Evolutionary conservation across 53 echinoderm and acorn worm genomes (phyloP).

Genomic region (Zoroaster sp.): DNA sequence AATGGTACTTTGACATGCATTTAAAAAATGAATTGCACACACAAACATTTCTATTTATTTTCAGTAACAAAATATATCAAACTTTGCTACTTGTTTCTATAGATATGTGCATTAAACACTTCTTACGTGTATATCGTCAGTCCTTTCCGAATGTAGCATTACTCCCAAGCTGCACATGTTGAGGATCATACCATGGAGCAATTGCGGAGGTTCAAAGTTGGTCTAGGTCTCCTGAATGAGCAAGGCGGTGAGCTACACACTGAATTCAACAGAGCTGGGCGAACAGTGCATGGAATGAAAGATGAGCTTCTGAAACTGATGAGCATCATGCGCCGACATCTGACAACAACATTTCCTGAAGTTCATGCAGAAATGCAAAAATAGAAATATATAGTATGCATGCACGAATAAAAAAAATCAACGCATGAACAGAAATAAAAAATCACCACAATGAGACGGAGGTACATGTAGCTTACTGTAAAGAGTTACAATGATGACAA

Average conservation of each 20-base stretch:
- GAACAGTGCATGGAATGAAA: constrained; percentile 17
- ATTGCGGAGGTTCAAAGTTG: constrained; percentile 5
- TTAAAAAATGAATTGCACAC: no score
- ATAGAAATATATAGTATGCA: neutral
- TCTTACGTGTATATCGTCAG: neutral
- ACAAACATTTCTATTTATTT: no score
- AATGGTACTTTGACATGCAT: no score
- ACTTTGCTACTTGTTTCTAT: neutral
- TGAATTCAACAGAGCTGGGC: constrained; percentile 29
- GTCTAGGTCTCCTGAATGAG: constrained; percentile 42
- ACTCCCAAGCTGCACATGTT: constrained; percentile 54
- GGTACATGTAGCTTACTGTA: no score
- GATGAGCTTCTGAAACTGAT: constrained; percentile 3
- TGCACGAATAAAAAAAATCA: no score
- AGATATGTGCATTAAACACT: constrained; percentile 24
- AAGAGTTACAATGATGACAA: no score
- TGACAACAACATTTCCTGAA: constrained; percentile 12
- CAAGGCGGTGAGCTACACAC: constrained; percentile 60
- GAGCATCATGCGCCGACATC: constrained; percentile 4
- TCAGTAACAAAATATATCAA: neutral
- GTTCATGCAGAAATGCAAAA: neutral
- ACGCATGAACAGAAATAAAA: no score
- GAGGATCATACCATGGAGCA: constrained; percentile 29
- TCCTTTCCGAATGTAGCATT: constrained; percentile 15
- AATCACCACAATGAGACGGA: no score